These are phyloP conservation scores for Caradrina clavipalpis DNA, from an alignment of 2,888 invertebrate genomes.

Conservation along the genomic window DNA sequence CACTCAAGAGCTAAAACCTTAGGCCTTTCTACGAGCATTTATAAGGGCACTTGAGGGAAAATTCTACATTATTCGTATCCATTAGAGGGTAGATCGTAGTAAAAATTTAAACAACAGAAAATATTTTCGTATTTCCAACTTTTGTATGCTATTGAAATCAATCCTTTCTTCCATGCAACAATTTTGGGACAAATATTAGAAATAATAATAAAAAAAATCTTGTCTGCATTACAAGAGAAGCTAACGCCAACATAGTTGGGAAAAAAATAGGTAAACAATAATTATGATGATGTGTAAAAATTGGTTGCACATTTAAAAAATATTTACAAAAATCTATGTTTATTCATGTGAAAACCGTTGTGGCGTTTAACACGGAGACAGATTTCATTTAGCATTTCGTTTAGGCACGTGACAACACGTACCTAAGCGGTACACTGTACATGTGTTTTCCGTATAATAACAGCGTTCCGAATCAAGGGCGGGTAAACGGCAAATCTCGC, in stretches of 20 bases:
- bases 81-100: conserved; percentile 37
- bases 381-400: conserved; percentile 36
- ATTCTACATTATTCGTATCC: conserved; percentile 51
- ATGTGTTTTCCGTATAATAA: conserved; percentile 26
- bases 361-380: conserved; percentile 12
- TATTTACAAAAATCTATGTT: background rate
- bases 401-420: conserved; percentile 16
- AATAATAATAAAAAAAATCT: no score
- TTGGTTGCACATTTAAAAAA: no score
- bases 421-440: conserved; percentile 16
- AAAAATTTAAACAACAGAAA: conserved; percentile 30
- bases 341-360: background rate
- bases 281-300: no score
- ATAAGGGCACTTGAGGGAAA: conserved; percentile 40
- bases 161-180: conserved; percentile 8
- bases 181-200: background rate
- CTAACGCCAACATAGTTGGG: no score
- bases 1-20: conserved; percentile 41
- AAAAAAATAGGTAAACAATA: no score
- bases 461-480: conserved; percentile 19
- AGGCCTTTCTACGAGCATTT: conserved; percentile 49
- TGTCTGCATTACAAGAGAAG: no score
- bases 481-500: conserved; percentile 53
- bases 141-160: conserved; percentile 34
- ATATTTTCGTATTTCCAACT: conserved; percentile 28